These are phyloP conservation scores for Tychaedon coryphoeus DNA, from an alignment of 2,113 vertebrate species.

Conservation along the genomic window DNA sequence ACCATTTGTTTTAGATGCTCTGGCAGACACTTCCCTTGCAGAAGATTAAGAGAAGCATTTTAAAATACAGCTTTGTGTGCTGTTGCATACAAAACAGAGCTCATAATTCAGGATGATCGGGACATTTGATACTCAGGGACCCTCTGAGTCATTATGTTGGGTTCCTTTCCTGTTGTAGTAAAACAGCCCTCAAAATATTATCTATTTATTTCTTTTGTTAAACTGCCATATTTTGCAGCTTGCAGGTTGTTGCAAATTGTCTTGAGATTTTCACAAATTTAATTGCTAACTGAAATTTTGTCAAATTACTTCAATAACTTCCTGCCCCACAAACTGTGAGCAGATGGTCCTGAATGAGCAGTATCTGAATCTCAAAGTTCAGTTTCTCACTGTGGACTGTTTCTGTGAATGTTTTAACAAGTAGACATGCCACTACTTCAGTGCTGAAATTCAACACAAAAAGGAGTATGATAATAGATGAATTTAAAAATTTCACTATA, in stretches of 20 bases:
- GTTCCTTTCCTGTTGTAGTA: neutral
- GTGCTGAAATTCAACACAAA: neutral
- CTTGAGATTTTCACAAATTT: slow-evolving; percentile 2
- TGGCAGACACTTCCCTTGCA: neutral
- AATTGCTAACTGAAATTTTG: neutral
- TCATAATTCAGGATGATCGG: neutral
- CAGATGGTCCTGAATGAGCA: neutral
- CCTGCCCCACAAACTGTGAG: neutral
- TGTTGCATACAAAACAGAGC: neutral
- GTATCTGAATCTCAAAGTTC: neutral
- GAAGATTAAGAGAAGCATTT: slow-evolving; percentile 11
- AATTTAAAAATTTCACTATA: neutral
- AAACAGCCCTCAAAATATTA: neutral
- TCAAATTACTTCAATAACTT: neutral
- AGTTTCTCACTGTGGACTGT: neutral
- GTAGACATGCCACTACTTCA: neutral
- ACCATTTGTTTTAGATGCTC: neutral
- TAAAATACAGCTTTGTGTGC: neutral
- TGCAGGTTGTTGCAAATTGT: neutral
- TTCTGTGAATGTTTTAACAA: neutral
- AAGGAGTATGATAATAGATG: neutral
- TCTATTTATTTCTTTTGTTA: neutral
- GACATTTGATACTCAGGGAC: neutral
- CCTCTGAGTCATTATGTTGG: neutral
- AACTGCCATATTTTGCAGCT: neutral